Base-by-base conservation (phyloP, 2,797 vertebrate genomes). In the Anolis apletophallus region DNA sequence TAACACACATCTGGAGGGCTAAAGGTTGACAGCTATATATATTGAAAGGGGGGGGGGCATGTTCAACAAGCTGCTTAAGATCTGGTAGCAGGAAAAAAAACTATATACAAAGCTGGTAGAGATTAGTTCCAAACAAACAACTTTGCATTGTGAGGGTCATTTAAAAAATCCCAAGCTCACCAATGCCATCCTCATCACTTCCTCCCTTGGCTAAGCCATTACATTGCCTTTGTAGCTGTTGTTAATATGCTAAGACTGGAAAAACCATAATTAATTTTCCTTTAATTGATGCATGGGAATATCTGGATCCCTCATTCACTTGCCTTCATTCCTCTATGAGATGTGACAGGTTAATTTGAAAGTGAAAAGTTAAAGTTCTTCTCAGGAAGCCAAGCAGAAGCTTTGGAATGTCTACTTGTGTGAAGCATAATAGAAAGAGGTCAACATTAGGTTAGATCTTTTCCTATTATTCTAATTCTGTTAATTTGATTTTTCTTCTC, bases 261-360 rank as follows among this genome's bases (percentile, higher is more conserved):
- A 14, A 23, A 16, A 90, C 90, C 91, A 92, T 95, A 96, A 97
- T 96, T 96, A 96, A 96, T 96, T 96, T 94, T 87, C 90, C 91
- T 93, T 90, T 96, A 96, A 96, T 95, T 96, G 95, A 93, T 95
- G 95, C 89, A 91, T 96, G 94, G 95, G 95, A 94, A 91, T 95
- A 94, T 90, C 93, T 32, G 52, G 93, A 93, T 93, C 94, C 93
- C 94, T 95, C 94, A 91, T 96, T 96, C 94, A 93, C 92, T 86
- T 94, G 88, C 93, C 90, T 96, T 94, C 94, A 88, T 86, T 94
- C 90, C 92, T 93, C 93, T 93, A 95, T 93, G 92, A 80, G 94
- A 95, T 93, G 93, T 96, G 96, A 96, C 96, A 96, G 96, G 96
- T 96, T 96, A 96, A 97, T 96, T 95, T 95, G 95, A 94, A 95